phyloP scores from a whole-genome alignment of 2,797 vertebrate genomes.

The Lithobates pipiens region DNA sequence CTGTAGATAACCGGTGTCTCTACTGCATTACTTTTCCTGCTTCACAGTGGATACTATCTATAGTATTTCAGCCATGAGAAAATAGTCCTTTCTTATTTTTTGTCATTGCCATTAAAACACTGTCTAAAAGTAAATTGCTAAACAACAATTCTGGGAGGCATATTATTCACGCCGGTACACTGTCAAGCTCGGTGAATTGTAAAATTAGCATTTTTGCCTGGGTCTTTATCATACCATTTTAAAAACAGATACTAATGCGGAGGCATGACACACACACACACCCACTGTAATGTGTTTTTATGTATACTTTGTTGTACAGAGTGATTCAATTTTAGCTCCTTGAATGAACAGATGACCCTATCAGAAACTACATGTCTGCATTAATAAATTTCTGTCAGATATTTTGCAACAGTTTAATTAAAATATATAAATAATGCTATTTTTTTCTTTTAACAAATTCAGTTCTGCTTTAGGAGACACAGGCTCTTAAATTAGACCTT shows the following conservation, averaged over 20 bases:
- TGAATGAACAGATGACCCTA: background rate
- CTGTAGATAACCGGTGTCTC: constrained; percentile 52
- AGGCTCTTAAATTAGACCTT: too few relatives aligned
- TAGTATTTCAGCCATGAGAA: constrained; percentile 45
- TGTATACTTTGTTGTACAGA: background rate
- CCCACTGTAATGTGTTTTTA: background rate
- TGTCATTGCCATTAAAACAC: constrained; percentile 50
- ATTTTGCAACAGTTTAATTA: background rate
- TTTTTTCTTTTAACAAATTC: too few relatives aligned
- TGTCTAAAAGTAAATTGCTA: constrained; percentile 55
- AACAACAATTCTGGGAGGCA: constrained; percentile 31
- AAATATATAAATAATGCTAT: background rate
- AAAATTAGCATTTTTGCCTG: constrained; percentile 47
- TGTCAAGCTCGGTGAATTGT: constrained; percentile 39
- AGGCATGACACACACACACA: background rate
- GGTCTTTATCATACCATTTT: constrained; percentile 15
- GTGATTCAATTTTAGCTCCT: background rate
- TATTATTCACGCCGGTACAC: constrained; percentile 33
- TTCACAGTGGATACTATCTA: constrained; percentile 25
- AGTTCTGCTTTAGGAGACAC: too few relatives aligned
- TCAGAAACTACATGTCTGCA: background rate
- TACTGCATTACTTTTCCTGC: constrained; percentile 48
- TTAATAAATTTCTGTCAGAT: background rate
- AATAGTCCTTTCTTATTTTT: constrained; percentile 26
- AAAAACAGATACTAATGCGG: background rate